Evolutionary conservation across 2,888 invertebrate species (phyloP).

Genomic region (Euplexia lucipara): DNA sequence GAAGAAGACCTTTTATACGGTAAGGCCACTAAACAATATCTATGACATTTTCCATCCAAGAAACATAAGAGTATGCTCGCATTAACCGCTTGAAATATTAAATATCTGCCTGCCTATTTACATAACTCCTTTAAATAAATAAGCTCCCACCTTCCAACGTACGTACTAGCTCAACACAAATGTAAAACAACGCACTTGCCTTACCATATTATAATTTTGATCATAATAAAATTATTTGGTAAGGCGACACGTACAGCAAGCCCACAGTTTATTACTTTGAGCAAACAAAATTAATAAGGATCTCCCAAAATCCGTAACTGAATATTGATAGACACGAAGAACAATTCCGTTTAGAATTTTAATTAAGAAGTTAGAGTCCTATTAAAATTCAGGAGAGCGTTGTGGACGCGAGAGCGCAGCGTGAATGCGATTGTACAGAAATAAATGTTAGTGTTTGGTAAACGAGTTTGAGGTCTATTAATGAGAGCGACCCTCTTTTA

Average conservation of each 20-base stretch:
- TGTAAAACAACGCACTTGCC: slow-evolving; percentile 45
- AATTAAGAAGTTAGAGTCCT: slow-evolving; percentile 81
- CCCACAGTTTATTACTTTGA: slow-evolving; percentile 62
- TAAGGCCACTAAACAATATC: slow-evolving; percentile 22
- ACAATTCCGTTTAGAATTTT: slow-evolving; percentile 80
- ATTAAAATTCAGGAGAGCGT: slow-evolving; percentile 79
- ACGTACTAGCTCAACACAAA: slow-evolving; percentile 45
- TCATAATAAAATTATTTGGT: slow-evolving; percentile 57
- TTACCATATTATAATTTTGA: slow-evolving; percentile 52
- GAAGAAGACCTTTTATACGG: neutral
- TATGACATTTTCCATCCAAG: slow-evolving; percentile 25
- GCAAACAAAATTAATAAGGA: slow-evolving; percentile 73
- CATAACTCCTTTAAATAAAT: slow-evolving; percentile 53
- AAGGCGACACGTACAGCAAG: slow-evolving; percentile 53
- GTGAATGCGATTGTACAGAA: slow-evolving; percentile 74
- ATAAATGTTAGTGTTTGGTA: slow-evolving; percentile 70
- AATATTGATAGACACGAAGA: slow-evolving; percentile 78
- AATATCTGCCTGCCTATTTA: slow-evolving; percentile 51
- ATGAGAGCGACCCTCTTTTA: slow-evolving; percentile 54
- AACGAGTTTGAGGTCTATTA: slow-evolving; percentile 69
- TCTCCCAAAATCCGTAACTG: slow-evolving; percentile 73
- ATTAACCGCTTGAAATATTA: slow-evolving; percentile 49
- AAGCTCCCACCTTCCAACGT: slow-evolving; percentile 36
- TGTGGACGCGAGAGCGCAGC: slow-evolving; percentile 72
- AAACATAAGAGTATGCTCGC: slow-evolving; percentile 43